A percentile compares a stretch with the other conserved stretches of the same genome.
These are phyloP conservation scores for Sialis fuliginosa DNA, from an alignment of 2,888 invertebrate genomes.

Conservation along the genomic window DNA sequence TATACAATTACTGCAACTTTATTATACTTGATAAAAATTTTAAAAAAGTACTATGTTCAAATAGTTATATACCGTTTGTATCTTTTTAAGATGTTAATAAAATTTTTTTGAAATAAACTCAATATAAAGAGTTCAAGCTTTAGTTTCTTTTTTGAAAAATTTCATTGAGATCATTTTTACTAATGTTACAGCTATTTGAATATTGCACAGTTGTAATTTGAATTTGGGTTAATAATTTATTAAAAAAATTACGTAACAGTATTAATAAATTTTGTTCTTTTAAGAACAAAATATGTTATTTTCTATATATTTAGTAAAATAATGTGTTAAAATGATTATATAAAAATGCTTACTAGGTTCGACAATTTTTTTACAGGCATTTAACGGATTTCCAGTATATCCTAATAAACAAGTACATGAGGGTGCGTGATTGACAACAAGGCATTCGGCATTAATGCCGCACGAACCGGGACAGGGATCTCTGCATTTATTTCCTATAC, in stretches of 20 bases:
- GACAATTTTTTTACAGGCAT: conserved; percentile 31
- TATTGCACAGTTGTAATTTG: neutral
- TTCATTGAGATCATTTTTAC: too few relatives aligned
- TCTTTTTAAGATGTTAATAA: too few relatives aligned
- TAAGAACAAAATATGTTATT: too few relatives aligned
- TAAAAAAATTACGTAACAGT: too few relatives aligned
- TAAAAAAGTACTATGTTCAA: neutral
- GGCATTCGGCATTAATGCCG: conserved; percentile 60
- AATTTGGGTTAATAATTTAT: neutral
- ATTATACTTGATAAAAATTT: conserved; percentile 6
- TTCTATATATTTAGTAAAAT: conserved; percentile 4
- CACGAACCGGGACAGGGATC: conserved; percentile 65
- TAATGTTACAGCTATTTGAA: neutral
- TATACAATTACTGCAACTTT: neutral
- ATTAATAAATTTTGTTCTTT: too few relatives aligned
- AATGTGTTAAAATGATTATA: conserved; percentile 1
- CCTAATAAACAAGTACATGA: conserved; percentile 57
- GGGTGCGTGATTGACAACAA: conserved; percentile 57
- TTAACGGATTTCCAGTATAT: conserved; percentile 52
- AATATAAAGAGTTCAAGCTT: too few relatives aligned
- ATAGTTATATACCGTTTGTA: neutral
- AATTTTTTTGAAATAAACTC: too few relatives aligned
- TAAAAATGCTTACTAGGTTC: conserved; percentile 18
- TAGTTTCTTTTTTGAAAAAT: too few relatives aligned
- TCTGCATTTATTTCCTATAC: conserved; percentile 59